A percentile compares a stretch with the other conserved stretches of the same genome.
Evolutionary conservation across 30 jellyfish, hydroid and myxozoan genomes (phyloP).

Genomic region (Morbakka virulenta): DNA sequence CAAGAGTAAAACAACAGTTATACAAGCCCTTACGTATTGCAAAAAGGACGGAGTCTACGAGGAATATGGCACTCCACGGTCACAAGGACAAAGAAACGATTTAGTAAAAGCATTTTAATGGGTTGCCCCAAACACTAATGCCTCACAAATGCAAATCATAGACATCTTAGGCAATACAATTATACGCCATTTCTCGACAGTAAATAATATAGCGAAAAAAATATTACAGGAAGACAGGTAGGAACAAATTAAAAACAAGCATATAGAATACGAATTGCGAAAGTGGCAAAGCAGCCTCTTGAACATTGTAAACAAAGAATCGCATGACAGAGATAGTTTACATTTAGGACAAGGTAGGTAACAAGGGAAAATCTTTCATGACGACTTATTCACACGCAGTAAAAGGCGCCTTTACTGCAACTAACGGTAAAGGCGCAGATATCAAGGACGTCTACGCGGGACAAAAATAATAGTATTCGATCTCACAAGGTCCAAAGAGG

Average conservation of each 20-base stretch:
- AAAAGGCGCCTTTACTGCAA: background rate
- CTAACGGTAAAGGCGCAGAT: conserved; percentile 2
- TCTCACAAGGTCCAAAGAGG: conserved; percentile 5
- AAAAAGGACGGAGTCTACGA: background rate
- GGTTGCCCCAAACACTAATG: background rate
- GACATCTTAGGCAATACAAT: background rate
- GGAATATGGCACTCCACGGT: background rate
- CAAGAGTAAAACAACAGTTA: too few relatives aligned
- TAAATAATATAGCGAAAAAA: background rate
- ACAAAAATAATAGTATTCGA: background rate
- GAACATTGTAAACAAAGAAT: background rate
- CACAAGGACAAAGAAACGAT: conserved; percentile 1
- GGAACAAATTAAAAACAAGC: background rate
- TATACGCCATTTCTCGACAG: background rate
- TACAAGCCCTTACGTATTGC: background rate
- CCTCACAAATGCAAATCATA: background rate
- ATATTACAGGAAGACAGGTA: background rate
- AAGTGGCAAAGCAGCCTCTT: background rate
- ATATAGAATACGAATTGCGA: background rate
- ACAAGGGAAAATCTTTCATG: conserved; percentile 9
- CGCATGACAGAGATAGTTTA: background rate
- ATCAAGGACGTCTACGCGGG: conserved; percentile 16
- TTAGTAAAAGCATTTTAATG: background rate
- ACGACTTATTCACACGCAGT: background rate
- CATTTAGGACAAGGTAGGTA: conserved; percentile 6